Base-by-base conservation (phyloP, 2,888 invertebrate genomes). In the Lamellibrachia satsuma region DNA sequence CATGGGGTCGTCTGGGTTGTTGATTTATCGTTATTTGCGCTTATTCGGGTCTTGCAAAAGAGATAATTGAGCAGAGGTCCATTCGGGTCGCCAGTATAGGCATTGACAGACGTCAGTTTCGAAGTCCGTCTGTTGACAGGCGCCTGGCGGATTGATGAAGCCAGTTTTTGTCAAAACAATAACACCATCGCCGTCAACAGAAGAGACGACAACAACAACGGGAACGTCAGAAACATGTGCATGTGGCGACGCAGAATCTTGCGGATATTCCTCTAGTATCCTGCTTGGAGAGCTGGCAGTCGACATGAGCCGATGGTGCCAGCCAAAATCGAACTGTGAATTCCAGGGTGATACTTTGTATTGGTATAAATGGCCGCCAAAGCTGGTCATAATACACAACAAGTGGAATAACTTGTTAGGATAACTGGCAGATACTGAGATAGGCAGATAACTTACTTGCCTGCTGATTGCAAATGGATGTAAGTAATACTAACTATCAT, bases 41-140 rank as follows among this genome's bases (percentile, higher is more conserved):
- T 75, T 75, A 75, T 75, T 75, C 75, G 75, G 75, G 75, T 75
- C 75, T 75, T 75, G 75, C 75, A 75, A 75, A 75, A 75, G 75
- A 75, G 75, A 75, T 75, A 75, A 75, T 75, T 75, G 75, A 22
- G 75, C 75, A 75, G 75, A 75, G 75, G 75, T 75, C 75, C 22
- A n/a, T 15, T 75, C 75, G 75, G 75, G 75, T 75, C 75, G 75
- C n/a, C 75, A 75, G 75, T 22, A 75, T 2, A 75, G 75, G 75
- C 75, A 3, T 75, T 75, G 75, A 75, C 22, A 75, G 75, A 75
- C 22, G 75, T n/a, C 22, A 15, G 75, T n/a, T 75, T 75, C 75
- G 75, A 75, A 75, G 75, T 75, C 75, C 75, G 75, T 6, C 75
- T 22, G 22, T 75, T 22, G 75, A n/a, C 75, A 75, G 75, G n/a